A percentile compares a stretch with the other conserved stretches of the same genome.
These are phyloP conservation scores for Onychomys leucogaster DNA, from an alignment of 2,797 vertebrate species.

Conservation along the genomic window DNA sequence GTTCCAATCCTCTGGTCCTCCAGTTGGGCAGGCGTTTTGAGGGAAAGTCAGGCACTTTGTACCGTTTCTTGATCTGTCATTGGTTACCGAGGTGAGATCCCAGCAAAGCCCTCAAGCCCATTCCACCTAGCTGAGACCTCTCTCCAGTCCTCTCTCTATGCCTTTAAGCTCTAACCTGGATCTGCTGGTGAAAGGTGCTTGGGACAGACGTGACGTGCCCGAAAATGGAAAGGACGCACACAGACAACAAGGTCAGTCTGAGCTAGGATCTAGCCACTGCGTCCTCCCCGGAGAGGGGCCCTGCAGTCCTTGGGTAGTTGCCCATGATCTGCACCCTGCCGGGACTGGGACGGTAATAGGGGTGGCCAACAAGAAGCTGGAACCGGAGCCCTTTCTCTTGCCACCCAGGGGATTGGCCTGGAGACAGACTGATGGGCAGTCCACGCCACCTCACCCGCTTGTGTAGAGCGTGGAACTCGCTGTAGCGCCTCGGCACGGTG, in stretches of 20 bases:
- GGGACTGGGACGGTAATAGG: not conserved
- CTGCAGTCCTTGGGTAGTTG: not conserved
- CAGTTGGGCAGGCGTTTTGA: conserved; percentile 93
- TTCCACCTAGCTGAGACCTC: not conserved
- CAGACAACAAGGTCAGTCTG: not conserved
- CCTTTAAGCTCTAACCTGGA: not conserved
- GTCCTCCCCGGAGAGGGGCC: not conserved
- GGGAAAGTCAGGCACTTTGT: conserved; percentile 94
- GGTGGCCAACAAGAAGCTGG: not conserved
- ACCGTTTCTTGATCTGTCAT: conserved; percentile 93
- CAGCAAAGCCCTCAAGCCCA: not conserved
- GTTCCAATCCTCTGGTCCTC: conserved; percentile 93
- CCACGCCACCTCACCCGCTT: conserved; percentile 89
- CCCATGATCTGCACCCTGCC: not conserved
- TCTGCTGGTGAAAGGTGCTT: not conserved
- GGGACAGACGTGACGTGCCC: not conserved
- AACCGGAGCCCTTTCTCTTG: not conserved
- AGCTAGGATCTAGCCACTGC: not conserved
- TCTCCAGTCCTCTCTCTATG: not conserved
- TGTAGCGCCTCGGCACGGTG: conserved; percentile 91
- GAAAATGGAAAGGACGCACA: not conserved
- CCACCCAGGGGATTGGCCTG: not conserved
- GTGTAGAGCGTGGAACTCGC: conserved; percentile 96
- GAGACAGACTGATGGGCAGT: not conserved
- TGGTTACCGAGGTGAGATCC: rapidly evolving